Evolutionary conservation across 2,113 vertebrate species (phyloP), one percentile per base, ranked within the genome.

Genomic region (Mesembrinibis cayennensis): DNA sequence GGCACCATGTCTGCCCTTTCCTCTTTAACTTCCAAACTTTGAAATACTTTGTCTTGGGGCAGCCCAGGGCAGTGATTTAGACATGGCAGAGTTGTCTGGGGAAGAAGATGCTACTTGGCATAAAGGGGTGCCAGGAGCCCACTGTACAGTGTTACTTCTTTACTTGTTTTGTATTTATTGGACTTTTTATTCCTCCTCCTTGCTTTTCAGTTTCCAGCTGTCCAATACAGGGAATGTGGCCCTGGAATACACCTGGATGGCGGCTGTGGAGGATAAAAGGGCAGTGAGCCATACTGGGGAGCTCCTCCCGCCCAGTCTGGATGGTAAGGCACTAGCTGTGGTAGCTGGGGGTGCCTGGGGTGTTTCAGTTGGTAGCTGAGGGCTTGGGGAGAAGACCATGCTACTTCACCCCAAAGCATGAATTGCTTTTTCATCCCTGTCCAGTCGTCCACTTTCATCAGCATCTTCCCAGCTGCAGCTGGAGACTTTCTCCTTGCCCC

Each of bases 201-300:
- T 69, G 13, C 29, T 89, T 80, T 85, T 45, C 90, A 98, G 98
- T 93, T 79, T 98, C 77, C 87, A 53, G 2, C 70, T 99, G 47
- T 62, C 53, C 40, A 99, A 99, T 86, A 94, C 92, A 5, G 99
- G 99, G 36, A 73, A 23, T 2, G 98, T 99, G 56, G 94, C 95
- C 52, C 85, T 99, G 93, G 98, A 99, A 38, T 99, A 98, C 96
- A 97, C 38, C 82, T 99, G 99, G 98, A 62, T 94, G 65, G 82
- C 90, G 5, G n/a, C 93, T 36, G 96, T 94, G 65, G 98, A 98
- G 42, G 86, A 94, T 9, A 70, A 44, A 69, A 97, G 77, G 42
- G 12, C 40, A 7, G 65, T 73, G 55, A 95, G 65, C 88, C 91
- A 53, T n/a, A 71, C 83, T 4, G 36, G 23, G 56, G 94, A 81